Base-by-base conservation (phyloP, 2,888 invertebrate genomes). In the Diaphora mendica region DNA sequence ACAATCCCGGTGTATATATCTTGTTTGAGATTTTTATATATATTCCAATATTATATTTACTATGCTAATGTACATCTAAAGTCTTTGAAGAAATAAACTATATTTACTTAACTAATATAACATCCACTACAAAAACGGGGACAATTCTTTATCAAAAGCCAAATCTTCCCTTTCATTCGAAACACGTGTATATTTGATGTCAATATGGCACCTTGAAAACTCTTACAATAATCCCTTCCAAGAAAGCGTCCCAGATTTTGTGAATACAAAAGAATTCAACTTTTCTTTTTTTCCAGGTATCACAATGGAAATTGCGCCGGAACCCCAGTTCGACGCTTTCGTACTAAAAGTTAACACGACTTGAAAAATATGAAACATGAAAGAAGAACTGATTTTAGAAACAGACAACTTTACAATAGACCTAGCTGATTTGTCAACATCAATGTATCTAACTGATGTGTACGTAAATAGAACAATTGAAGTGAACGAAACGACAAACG, bases 391-490 rank as follows among this genome's bases (percentile, higher is more conserved):
- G 75, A 84, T 93, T 30, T 82, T 93, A 55, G 90, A 87, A 80
- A 83, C 87, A 72, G 90, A 92, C 80, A 94, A 93, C 83, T 89
- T 91, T 73, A 94, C 94, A 33, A 85, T 94, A 75, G 93, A 95
- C 85, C 85, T 92, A 71, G 82, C 90, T 73, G 92, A 94, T 73
- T 83, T 94, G 55, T 93, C 95, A 15, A 93, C 95, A 73, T 94
- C 95, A 68, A 95, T 95, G 95, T 95, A 95, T 92, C 88, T 95
- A 0, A 95, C 94, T 0, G 95, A 95, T 78, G 83, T 88, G 0
- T 93, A 90, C 79, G 89, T 91, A 0, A 95, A 95, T 85, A 90
- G 84, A 71, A 91, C 89, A 15, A 79, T 93, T 3, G 94, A 93
- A 77, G 77, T 91, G 2, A 95, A 95, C 72, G 91, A 89, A 70